phyloP scores from a whole-genome alignment of 2,797 vertebrate species.

The Labeo calbasu region DNA sequence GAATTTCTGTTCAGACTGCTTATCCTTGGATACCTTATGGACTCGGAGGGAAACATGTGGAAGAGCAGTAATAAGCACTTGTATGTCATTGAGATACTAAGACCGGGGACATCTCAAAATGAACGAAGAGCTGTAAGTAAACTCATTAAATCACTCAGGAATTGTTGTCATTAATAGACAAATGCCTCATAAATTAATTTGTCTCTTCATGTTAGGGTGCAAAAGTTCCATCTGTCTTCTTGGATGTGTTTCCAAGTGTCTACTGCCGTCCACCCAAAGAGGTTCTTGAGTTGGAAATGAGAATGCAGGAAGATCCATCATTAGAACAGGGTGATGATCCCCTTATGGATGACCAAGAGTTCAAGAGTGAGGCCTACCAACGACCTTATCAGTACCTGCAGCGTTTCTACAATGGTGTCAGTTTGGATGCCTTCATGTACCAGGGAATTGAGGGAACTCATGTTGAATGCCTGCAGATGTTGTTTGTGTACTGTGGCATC shows the following conservation, averaged over 20 bases:
- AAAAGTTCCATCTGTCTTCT: conserved; percentile 71
- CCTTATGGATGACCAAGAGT: conserved; percentile 86
- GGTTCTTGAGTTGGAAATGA: conserved; percentile 80
- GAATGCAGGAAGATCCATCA: conserved; percentile 53
- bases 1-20: conserved; percentile 94
- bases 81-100: conserved; percentile 89
- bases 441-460: conserved; percentile 81
- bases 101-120: conserved; percentile 67
- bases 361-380: conserved; percentile 87
- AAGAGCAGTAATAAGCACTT: conserved; percentile 84
- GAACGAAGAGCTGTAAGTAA: conserved; percentile 68
- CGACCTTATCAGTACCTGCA: conserved; percentile 92
- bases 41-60: conserved; percentile 89
- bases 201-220: conserved; percentile 68
- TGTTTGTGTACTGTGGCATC: conserved; percentile 90
- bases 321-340: conserved; percentile 67
- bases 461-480: conserved; percentile 85
- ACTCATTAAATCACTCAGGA: conserved; percentile 17
- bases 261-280: conserved; percentile 90
- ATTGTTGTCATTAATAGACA: conserved; percentile 10
- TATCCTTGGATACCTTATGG: conserved; percentile 87
- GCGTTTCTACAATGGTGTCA: conserved; percentile 74
- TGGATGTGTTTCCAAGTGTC: conserved; percentile 89
- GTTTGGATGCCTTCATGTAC: conserved; percentile 85
- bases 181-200: not conserved